A percentile compares a stretch with the other conserved stretches of the same genome.
Evolutionary conservation across 92 coral and sea anemone species (phyloP).

Genomic region (Porites divaricata): DNA sequence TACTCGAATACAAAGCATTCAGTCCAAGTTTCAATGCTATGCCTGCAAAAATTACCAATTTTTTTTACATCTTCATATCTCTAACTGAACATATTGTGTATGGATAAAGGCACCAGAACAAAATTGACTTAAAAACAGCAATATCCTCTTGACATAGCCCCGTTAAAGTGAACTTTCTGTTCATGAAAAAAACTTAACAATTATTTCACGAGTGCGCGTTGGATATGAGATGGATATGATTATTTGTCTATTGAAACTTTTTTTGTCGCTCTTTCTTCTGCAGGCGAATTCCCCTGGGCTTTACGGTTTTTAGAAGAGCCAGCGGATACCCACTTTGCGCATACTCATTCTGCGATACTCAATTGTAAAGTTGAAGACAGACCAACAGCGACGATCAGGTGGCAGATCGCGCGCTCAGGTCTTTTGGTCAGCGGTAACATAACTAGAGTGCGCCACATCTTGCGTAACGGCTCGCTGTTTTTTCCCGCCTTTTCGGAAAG

Average conservation of each 20-base stretch:
- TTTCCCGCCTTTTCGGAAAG: conserved; percentile 86
- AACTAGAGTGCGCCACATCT: conserved; percentile 76
- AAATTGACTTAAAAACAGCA: too few species aligned
- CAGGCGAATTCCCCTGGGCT: conserved; percentile 76
- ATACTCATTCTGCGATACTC: conserved; percentile 83
- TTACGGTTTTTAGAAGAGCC: conserved; percentile 93
- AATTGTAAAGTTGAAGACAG: conserved; percentile 77
- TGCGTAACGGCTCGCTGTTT: conserved; percentile 85
- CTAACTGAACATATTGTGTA: too few species aligned
- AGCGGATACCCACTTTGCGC: conserved; percentile 91
- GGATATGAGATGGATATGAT: too few species aligned
- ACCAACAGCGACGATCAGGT: conserved; percentile 70
- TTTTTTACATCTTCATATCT: too few species aligned
- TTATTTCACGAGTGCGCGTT: too few species aligned
- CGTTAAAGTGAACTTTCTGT: too few species aligned
- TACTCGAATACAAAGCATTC: too few species aligned
- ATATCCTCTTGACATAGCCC: too few species aligned
- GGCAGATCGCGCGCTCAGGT: conserved; percentile 74
- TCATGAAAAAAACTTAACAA: too few species aligned
- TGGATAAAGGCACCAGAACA: too few species aligned
- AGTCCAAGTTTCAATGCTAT: too few species aligned
- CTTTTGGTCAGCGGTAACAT: conserved; percentile 59
- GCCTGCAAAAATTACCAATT: too few species aligned
- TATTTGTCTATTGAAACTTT: neutral
- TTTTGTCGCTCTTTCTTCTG: conserved; percentile 2